Percentiles rank a stretch among this genome's conserved stretches.
These are phyloP conservation scores for Gallinago undulata DNA, from an alignment of 2,113 vertebrate genomes.

Conservation along the genomic window DNA sequence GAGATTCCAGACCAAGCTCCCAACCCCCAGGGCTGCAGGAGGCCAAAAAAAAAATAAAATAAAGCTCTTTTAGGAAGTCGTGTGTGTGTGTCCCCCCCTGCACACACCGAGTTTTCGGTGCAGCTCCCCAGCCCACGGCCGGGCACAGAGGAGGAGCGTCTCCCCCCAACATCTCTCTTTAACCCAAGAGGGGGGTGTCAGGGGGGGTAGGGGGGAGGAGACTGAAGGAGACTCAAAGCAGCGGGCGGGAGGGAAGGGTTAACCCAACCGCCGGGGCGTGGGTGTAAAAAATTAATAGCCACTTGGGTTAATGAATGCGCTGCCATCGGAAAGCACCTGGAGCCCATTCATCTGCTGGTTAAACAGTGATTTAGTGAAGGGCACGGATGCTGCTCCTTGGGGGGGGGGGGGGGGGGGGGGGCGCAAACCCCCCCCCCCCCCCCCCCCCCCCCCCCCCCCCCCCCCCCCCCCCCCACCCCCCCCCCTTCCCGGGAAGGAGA, in stretches of 20 bases:
- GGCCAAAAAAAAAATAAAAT: not conserved
- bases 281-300: not conserved
- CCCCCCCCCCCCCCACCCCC: no score
- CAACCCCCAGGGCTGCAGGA: not conserved
- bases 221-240: not conserved
- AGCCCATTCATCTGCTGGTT: not conserved
- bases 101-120: fast-evolving
- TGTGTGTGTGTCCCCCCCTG: no score
- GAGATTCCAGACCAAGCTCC: not conserved
- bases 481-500: no score
- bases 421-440: no score
- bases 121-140: not conserved
- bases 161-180: not conserved
- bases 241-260: not conserved
- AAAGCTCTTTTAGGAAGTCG: not conserved
- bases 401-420: no score
- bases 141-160: not conserved
- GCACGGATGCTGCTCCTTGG: not conserved
- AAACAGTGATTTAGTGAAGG: not conserved
- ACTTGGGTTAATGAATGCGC: not conserved
- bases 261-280: fast-evolving
- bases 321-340: not conserved
- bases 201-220: not conserved
- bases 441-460: no score
- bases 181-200: fast-evolving